Percentiles rank a stretch among this genome's conserved stretches.
phyloP scores from a whole-genome alignment of 2,888 invertebrate species.

The Cynaeus angustus region DNA sequence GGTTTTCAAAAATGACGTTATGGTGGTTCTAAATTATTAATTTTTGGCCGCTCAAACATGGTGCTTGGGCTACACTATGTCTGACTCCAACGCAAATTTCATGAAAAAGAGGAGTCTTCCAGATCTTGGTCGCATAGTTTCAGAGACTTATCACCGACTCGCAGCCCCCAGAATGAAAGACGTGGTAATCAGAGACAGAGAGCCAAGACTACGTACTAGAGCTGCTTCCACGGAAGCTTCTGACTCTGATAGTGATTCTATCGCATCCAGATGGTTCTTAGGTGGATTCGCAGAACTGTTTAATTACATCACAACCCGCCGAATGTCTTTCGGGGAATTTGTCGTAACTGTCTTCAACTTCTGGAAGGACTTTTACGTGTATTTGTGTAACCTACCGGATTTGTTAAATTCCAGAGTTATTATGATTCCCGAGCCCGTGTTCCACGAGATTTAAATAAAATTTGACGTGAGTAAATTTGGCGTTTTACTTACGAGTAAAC shows the following conservation, averaged over 20 bases:
- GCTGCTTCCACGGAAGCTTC: not conserved
- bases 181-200: not conserved
- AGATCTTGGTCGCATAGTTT: not conserved
- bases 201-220: not conserved
- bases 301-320: not conserved
- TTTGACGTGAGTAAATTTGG: not conserved
- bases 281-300: not conserved
- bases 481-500: slow-evolving; percentile 69
- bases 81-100: not conserved
- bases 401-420: not conserved
- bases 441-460: slow-evolving; percentile 3
- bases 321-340: not conserved
- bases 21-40: no score
- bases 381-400: not conserved
- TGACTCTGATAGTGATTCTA: not conserved
- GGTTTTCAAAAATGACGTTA: no score
- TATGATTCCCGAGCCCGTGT: not conserved
- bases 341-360: not conserved
- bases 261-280: no score
- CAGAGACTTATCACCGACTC: not conserved
- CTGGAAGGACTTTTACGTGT: slow-evolving; percentile 2
- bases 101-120: not conserved
- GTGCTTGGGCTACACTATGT: no score
- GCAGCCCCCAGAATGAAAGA: not conserved
- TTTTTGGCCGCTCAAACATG: no score